A percentile compares a stretch with the other conserved stretches of the same genome.
Evolutionary conservation across 2,797 vertebrate genomes (phyloP).

Genomic region (Hydrocynus forskahlii): DNA sequence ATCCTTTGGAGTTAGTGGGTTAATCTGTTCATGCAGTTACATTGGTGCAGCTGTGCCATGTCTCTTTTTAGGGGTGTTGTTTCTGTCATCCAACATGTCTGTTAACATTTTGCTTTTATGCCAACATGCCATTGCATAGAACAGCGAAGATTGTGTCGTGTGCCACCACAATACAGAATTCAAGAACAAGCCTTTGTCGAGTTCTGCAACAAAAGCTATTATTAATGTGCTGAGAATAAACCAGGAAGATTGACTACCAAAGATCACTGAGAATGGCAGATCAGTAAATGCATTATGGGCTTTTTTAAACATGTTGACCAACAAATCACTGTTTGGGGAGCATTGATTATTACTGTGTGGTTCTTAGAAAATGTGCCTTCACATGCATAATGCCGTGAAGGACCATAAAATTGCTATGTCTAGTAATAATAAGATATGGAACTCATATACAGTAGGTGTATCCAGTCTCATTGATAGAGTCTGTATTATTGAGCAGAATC

Average conservation of each 20-base stretch:
- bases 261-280: conserved; percentile 6
- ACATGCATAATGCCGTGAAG: neutral
- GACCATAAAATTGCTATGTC: neutral
- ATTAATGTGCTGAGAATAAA: conserved; percentile 12
- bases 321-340: neutral
- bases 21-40: neutral
- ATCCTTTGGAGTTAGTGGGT: neutral
- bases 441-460: neutral
- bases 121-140: neutral
- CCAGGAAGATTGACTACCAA: neutral
- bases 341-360: neutral
- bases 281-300: conserved; percentile 1
- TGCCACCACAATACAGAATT: neutral
- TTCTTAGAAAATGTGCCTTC: conserved; percentile 15
- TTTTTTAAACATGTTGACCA: conserved; percentile 5
- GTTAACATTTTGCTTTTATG: conserved; percentile 4
- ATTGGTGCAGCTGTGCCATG: neutral
- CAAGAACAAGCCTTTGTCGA: neutral
- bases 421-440: neutral
- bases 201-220: neutral
- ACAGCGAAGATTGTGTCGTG: conserved; percentile 1
- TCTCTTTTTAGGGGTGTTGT: neutral
- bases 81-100: neutral
- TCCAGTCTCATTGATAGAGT: neutral
- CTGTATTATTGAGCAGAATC: neutral